phyloP scores from a whole-genome alignment of 2,797 vertebrate species.

The Myripristis murdjan region DNA sequence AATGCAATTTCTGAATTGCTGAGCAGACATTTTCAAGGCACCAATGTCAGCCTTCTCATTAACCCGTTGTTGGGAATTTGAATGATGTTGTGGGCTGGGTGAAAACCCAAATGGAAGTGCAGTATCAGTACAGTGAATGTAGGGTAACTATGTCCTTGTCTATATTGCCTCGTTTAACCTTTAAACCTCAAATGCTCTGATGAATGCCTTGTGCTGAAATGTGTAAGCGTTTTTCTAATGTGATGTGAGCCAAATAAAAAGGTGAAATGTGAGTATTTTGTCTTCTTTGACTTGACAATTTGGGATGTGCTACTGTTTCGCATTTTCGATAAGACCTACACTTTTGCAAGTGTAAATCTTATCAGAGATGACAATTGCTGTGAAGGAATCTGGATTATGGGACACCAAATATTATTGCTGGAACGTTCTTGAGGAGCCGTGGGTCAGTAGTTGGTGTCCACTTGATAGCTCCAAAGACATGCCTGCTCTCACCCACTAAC shows the following conservation, averaged over 20 bases:
- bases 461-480: slow-evolving; percentile 1
- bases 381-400: slow-evolving; percentile 15
- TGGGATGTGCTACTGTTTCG: too few relatives aligned
- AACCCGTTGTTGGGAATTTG: slow-evolving; percentile 27
- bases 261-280: too few relatives aligned
- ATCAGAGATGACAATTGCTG: not conserved
- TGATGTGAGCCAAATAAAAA: too few relatives aligned
- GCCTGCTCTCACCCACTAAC: not conserved
- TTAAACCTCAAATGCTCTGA: too few relatives aligned
- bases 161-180: too few relatives aligned
- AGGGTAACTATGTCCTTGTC: too few relatives aligned
- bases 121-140: slow-evolving; percentile 13
- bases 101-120: slow-evolving; percentile 6
- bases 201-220: too few relatives aligned
- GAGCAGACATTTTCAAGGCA: slow-evolving; percentile 21
- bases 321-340: too few relatives aligned
- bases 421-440: slow-evolving; percentile 1
- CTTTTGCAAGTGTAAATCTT: too few relatives aligned
- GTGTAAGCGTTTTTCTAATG: too few relatives aligned
- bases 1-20: too few relatives aligned
- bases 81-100: slow-evolving; percentile 19
- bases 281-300: too few relatives aligned
- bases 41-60: slow-evolving; percentile 25
- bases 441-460: slow-evolving; percentile 18
- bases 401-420: slow-evolving; percentile 1